These are phyloP conservation scores for Mimumesa dahlbomi DNA, from an alignment of 2,888 invertebrate genomes.

Conservation along the genomic window DNA sequence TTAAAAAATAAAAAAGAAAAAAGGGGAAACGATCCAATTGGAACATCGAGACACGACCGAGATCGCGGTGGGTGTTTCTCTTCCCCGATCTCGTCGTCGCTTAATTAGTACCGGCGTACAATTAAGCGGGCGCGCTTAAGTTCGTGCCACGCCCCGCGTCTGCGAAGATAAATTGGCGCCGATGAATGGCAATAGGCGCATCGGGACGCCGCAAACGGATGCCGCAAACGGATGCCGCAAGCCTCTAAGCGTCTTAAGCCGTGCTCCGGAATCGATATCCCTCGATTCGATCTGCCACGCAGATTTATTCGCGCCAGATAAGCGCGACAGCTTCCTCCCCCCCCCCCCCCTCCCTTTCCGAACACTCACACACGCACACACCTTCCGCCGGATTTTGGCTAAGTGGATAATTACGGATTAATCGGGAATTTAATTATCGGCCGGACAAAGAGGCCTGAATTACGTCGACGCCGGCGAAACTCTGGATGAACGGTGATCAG, in stretches of 20 bases:
- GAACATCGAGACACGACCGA: too few relatives aligned
- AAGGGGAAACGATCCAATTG: too few relatives aligned
- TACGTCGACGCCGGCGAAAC: too few relatives aligned
- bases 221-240: conserved; percentile 22
- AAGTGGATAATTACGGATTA: conserved; percentile 51
- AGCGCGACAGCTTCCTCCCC: conserved; percentile 20
- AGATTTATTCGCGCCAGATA: conserved; percentile 58
- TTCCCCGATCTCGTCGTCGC: conserved; percentile 53
- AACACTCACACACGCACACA: too few relatives aligned
- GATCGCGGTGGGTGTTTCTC: conserved; percentile 1
- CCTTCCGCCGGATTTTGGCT: conserved; percentile 4
- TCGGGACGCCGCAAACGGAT: conserved; percentile 24
- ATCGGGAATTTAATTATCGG: conserved; percentile 49
- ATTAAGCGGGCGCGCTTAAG: conserved; percentile 66
- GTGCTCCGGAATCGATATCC: conserved; percentile 57
- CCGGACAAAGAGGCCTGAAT: background rate
- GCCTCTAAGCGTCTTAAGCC: conserved; percentile 39
- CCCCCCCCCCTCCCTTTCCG: too few relatives aligned
- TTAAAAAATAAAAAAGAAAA: too few relatives aligned
- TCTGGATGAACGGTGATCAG: too few relatives aligned
- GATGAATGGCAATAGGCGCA: conserved; percentile 69
- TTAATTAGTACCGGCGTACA: conserved; percentile 69
- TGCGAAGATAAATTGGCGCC: conserved; percentile 66
- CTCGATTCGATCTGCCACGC: conserved; percentile 32
- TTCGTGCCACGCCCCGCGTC: conserved; percentile 56